Evolutionary conservation across 2,797 vertebrate genomes (phyloP), one percentile per base, ranked within the genome.

Genomic region (Schizopygopsis pylzovi): DNA sequence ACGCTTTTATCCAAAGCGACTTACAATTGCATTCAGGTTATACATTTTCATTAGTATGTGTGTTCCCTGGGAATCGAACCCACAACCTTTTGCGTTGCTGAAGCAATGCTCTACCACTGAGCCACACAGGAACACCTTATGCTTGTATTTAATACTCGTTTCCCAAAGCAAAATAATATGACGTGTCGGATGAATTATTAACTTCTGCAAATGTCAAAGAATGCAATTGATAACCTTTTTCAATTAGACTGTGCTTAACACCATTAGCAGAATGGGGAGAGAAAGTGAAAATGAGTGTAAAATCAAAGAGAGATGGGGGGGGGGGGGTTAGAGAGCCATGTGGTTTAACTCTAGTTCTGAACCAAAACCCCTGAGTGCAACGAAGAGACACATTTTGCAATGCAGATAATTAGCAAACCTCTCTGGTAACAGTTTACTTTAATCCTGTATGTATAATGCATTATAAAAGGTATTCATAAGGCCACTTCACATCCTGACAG

Each of bases 201-300:
- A 84, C 39, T 52, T 71, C 76, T 8, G 41, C 37, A 75, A 61
- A 81, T 81, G 37, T 85, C 67, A 87, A 82, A 83, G 56, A 22
- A 56, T 20, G 11, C 56, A 63, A 88, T 43, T 87, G 85, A 87
- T 85, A 83, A 75, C 43, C 76, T 81, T 70, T 61, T 59, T 67
- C 89, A 67, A 84, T 87, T 75, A 81, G 45, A 75, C 86, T 86
- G 81, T 88, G 86, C 89, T 87, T 68, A 80, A 81, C 88, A 47
- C 76, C 75, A 72, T 84, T 85, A 85, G 67, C 54, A 8, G 81
- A 90, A 82, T 86, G 65, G 67, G 56, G 78, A 22, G 28, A 81
- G 54, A 77, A 37, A 59, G 28, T 15, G 28, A 86, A 49, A 75
- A 61, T 49, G 45, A 25, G 18, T 12, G 10, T 7, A 56, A 56